Evolutionary conservation across 2,888 invertebrate genomes (phyloP).

Genomic region (Pristionchus japonicus): DNA sequence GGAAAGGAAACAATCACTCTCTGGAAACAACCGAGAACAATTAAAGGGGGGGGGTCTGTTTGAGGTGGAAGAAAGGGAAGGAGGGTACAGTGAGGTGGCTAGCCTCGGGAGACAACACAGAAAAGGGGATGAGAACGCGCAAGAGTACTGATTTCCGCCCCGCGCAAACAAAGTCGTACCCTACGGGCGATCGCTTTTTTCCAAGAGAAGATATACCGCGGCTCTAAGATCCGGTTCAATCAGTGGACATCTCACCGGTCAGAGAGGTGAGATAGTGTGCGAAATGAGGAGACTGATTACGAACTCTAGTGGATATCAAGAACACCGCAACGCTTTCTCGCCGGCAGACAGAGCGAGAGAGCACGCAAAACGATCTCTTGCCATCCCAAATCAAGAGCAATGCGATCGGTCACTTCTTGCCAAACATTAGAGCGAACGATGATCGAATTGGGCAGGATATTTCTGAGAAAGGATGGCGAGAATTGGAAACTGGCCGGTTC

Average conservation of each 20-base stretch:
- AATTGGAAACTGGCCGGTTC: neutral
- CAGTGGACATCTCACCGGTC: neutral
- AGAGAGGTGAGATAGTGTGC: no score
- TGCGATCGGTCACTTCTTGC: neutral
- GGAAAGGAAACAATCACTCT: neutral
- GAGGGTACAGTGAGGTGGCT: neutral
- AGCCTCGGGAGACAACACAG: neutral
- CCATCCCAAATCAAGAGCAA: no score
- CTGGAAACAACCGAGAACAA: conserved; percentile 9
- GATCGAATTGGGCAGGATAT: neutral
- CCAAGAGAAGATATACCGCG: neutral
- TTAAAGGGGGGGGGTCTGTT: conserved; percentile 3
- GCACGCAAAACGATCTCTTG: no score
- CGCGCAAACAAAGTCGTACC: neutral
- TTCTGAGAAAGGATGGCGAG: neutral
- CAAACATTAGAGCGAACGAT: neutral
- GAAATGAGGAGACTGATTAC: no score
- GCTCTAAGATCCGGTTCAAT: neutral
- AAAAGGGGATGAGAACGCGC: conserved; percentile 21
- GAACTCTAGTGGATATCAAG: no score
- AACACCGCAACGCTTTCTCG: no score
- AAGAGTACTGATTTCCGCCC: neutral
- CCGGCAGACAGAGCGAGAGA: neutral
- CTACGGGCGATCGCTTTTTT: neutral
- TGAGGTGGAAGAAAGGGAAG: neutral